These are phyloP conservation scores for Lacerta viridis DNA, from an alignment of 2,797 vertebrate genomes.

Conservation along the genomic window DNA sequence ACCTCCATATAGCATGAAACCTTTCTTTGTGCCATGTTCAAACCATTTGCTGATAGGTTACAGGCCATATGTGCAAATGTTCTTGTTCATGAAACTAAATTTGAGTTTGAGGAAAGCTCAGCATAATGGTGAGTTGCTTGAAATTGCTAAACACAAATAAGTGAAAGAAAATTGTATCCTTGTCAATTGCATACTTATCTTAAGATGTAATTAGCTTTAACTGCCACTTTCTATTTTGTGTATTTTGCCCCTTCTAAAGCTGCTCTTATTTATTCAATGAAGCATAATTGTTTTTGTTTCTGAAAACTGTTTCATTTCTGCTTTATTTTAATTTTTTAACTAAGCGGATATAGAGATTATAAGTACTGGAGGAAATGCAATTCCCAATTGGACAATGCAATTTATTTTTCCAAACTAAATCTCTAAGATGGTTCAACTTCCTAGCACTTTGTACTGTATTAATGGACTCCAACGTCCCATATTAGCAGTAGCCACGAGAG, in stretches of 20 bases:
- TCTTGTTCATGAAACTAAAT: neutral
- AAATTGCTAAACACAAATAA: neutral
- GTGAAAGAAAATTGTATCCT: neutral
- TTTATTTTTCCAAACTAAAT: slow-evolving; percentile 38
- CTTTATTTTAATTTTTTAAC: neutral
- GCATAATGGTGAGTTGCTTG: neutral
- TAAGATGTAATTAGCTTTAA: slow-evolving; percentile 49
- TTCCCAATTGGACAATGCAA: slow-evolving; percentile 15
- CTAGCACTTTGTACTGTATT: slow-evolving; percentile 23
- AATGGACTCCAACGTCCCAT: slow-evolving; percentile 39
- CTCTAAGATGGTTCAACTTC: slow-evolving; percentile 38
- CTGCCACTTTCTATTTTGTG: slow-evolving; percentile 41
- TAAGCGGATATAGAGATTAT: slow-evolving; percentile 19
- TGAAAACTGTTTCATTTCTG: slow-evolving; percentile 14
- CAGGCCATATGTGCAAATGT: slow-evolving; percentile 13
- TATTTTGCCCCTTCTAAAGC: slow-evolving; percentile 49
- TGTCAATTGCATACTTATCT: neutral
- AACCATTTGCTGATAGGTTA: neutral
- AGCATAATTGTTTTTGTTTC: slow-evolving; percentile 39
- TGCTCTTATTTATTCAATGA: slow-evolving; percentile 50
- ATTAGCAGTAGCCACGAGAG: slow-evolving; percentile 39
- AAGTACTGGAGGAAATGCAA: slow-evolving; percentile 1
- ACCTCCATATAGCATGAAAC: neutral
- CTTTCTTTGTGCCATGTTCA: neutral
- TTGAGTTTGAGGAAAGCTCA: neutral